Conservation (phyloP, 2,113 vertebrate species). For the Istiophorus platypterus region DNA sequence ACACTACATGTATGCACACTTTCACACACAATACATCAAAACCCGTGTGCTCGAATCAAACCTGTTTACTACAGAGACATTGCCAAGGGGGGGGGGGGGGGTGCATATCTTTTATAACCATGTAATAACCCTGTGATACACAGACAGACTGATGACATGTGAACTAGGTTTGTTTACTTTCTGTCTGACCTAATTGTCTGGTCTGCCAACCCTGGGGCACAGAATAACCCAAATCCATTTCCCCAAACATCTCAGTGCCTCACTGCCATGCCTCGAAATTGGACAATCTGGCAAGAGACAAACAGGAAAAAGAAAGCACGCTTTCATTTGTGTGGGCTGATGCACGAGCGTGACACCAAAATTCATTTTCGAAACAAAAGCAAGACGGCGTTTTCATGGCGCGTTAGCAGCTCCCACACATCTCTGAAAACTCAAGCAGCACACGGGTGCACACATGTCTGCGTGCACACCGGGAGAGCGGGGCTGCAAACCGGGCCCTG, state of each 20-base stretch:
- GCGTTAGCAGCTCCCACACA: neutral
- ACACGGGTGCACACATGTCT: slow-evolving; percentile 36
- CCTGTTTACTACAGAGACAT: neutral
- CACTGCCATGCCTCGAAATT: slow-evolving; percentile 42
- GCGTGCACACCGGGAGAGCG: neutral
- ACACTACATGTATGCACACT: neutral
- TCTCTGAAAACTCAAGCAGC: neutral
- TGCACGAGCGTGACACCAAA: neutral
- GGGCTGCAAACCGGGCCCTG: neutral
- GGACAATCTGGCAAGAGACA: slow-evolving; percentile 49
- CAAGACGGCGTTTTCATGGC: neutral
- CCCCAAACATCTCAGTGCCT: slow-evolving; percentile 48
- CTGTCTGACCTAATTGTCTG: slow-evolving; percentile 81
- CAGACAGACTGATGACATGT: slow-evolving; percentile 66
- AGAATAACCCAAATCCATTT: slow-evolving; percentile 66
- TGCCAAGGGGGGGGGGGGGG: neutral
- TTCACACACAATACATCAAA: neutral
- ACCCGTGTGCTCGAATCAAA: neutral
- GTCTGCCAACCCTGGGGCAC: slow-evolving; percentile 55
- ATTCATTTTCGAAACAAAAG: slow-evolving; percentile 1
- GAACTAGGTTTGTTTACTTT: slow-evolving; percentile 80
- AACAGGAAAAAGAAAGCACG: slow-evolving; percentile 33
- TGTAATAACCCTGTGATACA: slow-evolving; percentile 53
- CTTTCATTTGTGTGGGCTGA: neutral
- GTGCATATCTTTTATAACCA: slow-evolving; percentile 29